phyloP scores from a whole-genome alignment of 1,140 invertebrate genomes.

The Dermatophagoides farinae region DNA sequence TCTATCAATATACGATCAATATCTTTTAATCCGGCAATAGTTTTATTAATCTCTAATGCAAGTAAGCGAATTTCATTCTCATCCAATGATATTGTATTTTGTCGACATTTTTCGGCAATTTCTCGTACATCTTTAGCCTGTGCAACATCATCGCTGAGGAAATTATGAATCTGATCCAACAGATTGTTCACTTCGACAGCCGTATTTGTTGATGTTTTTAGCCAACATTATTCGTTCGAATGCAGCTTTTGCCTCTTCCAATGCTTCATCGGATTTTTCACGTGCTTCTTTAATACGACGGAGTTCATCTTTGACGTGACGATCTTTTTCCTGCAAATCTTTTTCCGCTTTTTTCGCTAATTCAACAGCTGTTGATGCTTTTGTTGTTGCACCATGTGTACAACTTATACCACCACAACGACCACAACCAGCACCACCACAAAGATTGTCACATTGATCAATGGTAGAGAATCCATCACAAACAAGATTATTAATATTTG shows the following conservation, averaged over 20 bases:
- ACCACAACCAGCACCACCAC: conserved; percentile 75
- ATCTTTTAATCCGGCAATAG: conserved; percentile 61
- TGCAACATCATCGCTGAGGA: conserved; percentile 49
- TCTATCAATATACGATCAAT: conserved; percentile 70
- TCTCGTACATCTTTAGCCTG: conserved; percentile 57
- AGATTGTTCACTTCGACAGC: conserved; percentile 33
- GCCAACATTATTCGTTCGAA: conserved; percentile 34
- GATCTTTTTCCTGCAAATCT: conserved; percentile 55
- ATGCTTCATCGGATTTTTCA: conserved; percentile 33
- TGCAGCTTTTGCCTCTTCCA: conserved; percentile 35
- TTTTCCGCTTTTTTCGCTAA: conserved; percentile 60
- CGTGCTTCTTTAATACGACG: conserved; percentile 36
- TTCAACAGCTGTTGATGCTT: conserved; percentile 58
- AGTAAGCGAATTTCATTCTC: conserved; percentile 65
- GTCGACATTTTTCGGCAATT: conserved; percentile 39
- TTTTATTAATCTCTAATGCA: conserved; percentile 59
- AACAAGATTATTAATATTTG: conserved; percentile 59
- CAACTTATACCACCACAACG: conserved; percentile 74
- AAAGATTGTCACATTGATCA: conserved; percentile 63
- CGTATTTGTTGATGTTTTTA: conserved; percentile 36
- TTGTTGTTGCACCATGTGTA: conserved; percentile 62
- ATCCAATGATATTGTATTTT: conserved; percentile 38
- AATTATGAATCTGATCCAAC: conserved; percentile 47
- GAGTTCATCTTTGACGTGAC: conserved; percentile 39
- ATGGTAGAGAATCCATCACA: conserved; percentile 52